A percentile compares a stretch with the other conserved stretches of the same genome.
These are phyloP conservation scores for Hirtodrosophila trivittata DNA, from an alignment of 2,888 invertebrate genomes.

Conservation along the genomic window DNA sequence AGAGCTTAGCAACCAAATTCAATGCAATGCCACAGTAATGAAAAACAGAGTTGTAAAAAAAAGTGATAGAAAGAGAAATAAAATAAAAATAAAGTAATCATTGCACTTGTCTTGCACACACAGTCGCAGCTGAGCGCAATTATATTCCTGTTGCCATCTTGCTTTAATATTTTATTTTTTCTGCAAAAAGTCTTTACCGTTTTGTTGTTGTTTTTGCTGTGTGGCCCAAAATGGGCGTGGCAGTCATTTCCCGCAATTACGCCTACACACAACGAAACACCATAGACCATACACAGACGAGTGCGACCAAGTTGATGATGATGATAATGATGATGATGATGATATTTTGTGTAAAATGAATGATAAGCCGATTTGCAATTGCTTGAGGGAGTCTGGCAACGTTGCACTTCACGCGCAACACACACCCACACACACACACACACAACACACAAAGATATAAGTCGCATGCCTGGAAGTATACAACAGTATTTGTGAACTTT, in stretches of 20 bases:
- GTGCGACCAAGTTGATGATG: background rate
- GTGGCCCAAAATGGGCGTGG: constrained; percentile 76
- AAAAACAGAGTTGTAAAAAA: constrained; percentile 58
- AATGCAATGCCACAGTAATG: constrained; percentile 47
- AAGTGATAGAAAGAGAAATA: constrained; percentile 20
- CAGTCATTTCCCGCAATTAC: constrained; percentile 78
- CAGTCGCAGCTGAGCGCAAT: constrained; percentile 15
- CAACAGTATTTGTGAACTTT: constrained; percentile 41
- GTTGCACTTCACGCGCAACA: constrained; percentile 18
- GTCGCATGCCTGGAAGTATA: constrained; percentile 62
- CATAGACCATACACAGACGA: constrained; percentile 1
- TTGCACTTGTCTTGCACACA: constrained; percentile 60
- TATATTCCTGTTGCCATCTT: constrained; percentile 62
- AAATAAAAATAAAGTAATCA: constrained; percentile 62
- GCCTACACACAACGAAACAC: constrained; percentile 49
- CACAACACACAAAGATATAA: constrained; percentile 21
- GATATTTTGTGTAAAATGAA: constrained; percentile 37
- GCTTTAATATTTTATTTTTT: constrained; percentile 35
- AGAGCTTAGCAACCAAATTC: constrained; percentile 43
- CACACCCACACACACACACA: constrained; percentile 7
- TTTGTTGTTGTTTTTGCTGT: constrained; percentile 31
- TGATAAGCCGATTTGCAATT: constrained; percentile 60
- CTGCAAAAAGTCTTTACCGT: constrained; percentile 26
- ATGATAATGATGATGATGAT: constrained; percentile 1
- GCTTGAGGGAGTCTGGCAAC: constrained; percentile 53